Conservation (phyloP, 2,888 invertebrate species). For the Nesidiocoris tenuis region DNA sequence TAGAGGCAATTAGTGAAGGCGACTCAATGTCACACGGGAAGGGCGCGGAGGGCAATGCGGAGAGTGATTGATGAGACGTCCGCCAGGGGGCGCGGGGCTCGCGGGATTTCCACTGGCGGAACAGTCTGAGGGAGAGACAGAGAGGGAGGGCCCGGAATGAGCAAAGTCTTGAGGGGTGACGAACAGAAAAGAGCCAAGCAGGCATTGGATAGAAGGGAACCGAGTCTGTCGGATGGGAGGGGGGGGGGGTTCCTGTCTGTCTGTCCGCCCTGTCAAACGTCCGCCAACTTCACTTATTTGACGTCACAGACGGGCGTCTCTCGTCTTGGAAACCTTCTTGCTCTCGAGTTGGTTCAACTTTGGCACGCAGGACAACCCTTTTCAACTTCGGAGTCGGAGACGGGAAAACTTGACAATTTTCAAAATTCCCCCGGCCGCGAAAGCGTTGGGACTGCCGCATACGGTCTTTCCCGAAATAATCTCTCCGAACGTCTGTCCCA, state of each 20-base stretch:
- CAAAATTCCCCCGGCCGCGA: neutral
- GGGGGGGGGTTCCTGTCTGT: constrained; percentile 29
- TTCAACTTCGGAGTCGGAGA: neutral
- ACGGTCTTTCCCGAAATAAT: too few species aligned
- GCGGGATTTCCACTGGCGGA: neutral
- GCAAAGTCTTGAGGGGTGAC: constrained; percentile 2
- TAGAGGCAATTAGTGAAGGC: constrained; percentile 43
- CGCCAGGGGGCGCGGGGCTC: constrained; percentile 14
- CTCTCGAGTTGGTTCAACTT: neutral
- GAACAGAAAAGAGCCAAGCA: constrained; percentile 1
- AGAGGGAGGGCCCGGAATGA: constrained; percentile 2
- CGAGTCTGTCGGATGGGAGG: neutral
- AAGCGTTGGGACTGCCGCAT: too few species aligned
- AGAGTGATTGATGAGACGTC: constrained; percentile 42
- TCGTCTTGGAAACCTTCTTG: neutral
- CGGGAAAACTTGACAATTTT: neutral
- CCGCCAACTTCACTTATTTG: constrained; percentile 42
- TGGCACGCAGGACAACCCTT: neutral
- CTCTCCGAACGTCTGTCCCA: too few species aligned
- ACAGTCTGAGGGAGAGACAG: neutral
- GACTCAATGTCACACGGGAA: constrained; percentile 39
- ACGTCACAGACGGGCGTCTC: constrained; percentile 30
- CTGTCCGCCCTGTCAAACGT: constrained; percentile 43
- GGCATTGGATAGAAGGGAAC: constrained; percentile 2
- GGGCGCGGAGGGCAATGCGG: constrained; percentile 34